phyloP scores from a whole-genome alignment of 2,113 vertebrate species.

The Haplochromis vanheusdeni region DNA sequence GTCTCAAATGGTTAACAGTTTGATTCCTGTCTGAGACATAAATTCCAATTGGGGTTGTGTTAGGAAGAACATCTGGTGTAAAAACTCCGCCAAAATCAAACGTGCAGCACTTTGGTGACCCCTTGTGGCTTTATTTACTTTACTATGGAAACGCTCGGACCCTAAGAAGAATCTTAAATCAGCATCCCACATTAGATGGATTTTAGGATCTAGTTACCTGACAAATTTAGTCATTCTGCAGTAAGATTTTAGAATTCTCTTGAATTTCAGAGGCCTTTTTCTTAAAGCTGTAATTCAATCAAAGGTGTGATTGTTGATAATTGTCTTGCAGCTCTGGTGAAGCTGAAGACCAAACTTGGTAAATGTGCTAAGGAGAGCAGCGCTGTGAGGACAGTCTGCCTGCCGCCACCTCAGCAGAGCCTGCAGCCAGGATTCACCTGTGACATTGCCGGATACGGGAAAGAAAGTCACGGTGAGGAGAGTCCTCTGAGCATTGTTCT shows the following conservation, averaged over 20 bases:
- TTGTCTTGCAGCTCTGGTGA: slow-evolving; percentile 75
- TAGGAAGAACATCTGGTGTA: neutral
- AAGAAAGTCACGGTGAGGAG: slow-evolving; percentile 73
- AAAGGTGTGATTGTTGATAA: neutral
- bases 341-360: slow-evolving; percentile 66
- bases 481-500: neutral
- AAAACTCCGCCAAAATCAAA: neutral
- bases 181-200: accelerated
- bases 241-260: accelerated
- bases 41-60: neutral
- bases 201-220: accelerated
- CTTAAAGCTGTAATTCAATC: neutral
- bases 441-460: slow-evolving; percentile 86
- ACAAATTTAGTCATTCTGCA: neutral
- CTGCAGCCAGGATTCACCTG: slow-evolving; percentile 61
- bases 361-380: slow-evolving; percentile 74
- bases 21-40: neutral
- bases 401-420: slow-evolving; percentile 64
- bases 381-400: slow-evolving; percentile 77
- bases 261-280: neutral
- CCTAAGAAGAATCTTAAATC: neutral
- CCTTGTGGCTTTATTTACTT: accelerated
- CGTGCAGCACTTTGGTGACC: accelerated
- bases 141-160: accelerated
- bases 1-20: neutral